A percentile compares a stretch with the other conserved stretches of the same genome.
phyloP scores from a whole-genome alignment of 2,888 invertebrate genomes.

The Meghimatium bilineatum region DNA sequence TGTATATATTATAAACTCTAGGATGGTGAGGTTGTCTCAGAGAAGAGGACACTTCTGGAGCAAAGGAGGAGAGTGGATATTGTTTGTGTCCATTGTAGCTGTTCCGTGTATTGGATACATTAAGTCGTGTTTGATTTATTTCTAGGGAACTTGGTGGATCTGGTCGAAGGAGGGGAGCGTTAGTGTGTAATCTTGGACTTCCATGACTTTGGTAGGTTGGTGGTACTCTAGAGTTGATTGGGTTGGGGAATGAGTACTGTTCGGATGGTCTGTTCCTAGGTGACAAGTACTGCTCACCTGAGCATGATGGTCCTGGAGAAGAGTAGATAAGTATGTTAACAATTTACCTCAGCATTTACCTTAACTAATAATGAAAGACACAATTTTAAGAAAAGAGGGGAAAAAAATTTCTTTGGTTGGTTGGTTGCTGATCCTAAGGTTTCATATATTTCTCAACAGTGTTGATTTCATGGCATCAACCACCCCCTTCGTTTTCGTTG shows the following conservation, averaged over 20 bases:
- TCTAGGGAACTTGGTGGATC: constrained; percentile 3
- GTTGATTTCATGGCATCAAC: too few relatives aligned
- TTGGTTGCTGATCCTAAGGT: too few relatives aligned
- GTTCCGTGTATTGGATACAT: neutral
- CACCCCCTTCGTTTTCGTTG: too few relatives aligned
- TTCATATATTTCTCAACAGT: too few relatives aligned
- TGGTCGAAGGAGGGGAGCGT: neutral
- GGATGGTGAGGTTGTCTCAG: neutral
- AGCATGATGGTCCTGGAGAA: neutral
- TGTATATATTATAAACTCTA: constrained; percentile 1
- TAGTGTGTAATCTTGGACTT: neutral
- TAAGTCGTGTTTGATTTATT: neutral
- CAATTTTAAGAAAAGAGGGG: too few relatives aligned
- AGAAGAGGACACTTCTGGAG: constrained; percentile 19
- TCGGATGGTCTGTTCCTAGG: neutral
- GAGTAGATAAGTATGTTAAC: neutral
- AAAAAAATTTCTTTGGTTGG: too few relatives aligned
- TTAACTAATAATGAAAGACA: too few relatives aligned
- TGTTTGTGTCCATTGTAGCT: constrained; percentile 12
- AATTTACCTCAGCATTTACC: too few relatives aligned
- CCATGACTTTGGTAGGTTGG: neutral
- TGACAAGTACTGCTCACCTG: neutral
- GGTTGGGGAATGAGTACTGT: neutral
- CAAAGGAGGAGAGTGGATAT: neutral
- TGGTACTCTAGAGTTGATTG: neutral